Evolutionary conservation across 2,797 vertebrate genomes (phyloP), one percentile per base, ranked within the genome.

Genomic region (Dendrocincla fuliginosa): DNA sequence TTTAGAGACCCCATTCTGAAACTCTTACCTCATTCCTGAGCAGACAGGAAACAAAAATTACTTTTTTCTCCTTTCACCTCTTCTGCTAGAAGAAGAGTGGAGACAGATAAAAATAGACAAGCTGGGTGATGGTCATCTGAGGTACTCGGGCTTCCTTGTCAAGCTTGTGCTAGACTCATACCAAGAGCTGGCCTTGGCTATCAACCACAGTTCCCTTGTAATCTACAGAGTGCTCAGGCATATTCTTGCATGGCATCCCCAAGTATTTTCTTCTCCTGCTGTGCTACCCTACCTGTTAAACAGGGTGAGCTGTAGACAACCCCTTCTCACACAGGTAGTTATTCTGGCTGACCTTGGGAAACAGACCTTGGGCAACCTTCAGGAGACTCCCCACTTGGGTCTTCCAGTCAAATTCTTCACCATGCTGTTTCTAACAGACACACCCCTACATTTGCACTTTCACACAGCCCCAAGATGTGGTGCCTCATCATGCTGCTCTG

Each of bases 391-490:
- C 13, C 17, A 71, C 8, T n/a, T 39, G 32, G 11, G 3, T 69
- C 30, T 76, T 73, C n/a, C 19, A 5, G 5, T 25, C 12, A 8
- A 84, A 61, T 55, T 64, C 35, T 16, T 53, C 5, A 8, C 1
- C 37, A 7, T 13, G 37, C 35, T 78, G 28, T 86, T 78, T 41
- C 53, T 78, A 60, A 50, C 2, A 11, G 24, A 41, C 39, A 44
- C 57, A n/a, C 5, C 20, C 15, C 9, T 69, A 24, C 27, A 35
- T 25, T 28, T 86, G 52, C 42, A 84, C 16, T 90, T 83, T 60
- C 70, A 33, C 68, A 65, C 91, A 97, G 97, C 41, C 33, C 24
- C 20, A 55, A 44, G 53, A 95, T 96, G 95, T 83, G 90, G 91
- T 37, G 32, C 16, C 69, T 96, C 33, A 39, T 97, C 1, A 0